These are phyloP conservation scores for Ascidia mentula DNA, from an alignment of 23 tunicate genomes.

Conservation along the genomic window DNA sequence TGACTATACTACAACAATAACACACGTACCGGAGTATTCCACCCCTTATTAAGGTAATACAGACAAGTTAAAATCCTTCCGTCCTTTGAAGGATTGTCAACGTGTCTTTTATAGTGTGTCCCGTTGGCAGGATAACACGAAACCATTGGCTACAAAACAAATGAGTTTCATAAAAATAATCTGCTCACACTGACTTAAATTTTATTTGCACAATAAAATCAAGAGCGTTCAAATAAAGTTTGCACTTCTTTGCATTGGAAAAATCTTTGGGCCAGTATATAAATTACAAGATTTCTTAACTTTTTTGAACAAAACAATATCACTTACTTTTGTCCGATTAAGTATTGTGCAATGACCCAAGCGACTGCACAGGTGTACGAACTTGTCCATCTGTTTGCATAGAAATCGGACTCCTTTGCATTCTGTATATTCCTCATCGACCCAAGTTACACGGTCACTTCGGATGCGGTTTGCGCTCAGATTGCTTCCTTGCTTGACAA, in stretches of 20 bases:
- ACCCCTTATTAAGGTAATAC: conserved; percentile 74
- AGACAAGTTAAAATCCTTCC: conserved; percentile 74
- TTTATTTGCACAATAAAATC: no score
- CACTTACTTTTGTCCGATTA: conserved; percentile 59
- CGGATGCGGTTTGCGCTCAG: conserved; percentile 37
- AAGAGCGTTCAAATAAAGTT: neutral
- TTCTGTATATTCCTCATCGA: conserved; percentile 27
- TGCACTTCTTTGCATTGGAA: neutral
- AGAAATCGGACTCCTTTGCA: conserved; percentile 29
- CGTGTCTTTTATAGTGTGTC: conserved; percentile 63
- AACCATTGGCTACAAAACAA: conserved; percentile 73
- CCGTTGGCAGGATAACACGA: conserved; percentile 91
- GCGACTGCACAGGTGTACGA: conserved; percentile 29
- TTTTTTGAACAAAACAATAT: neutral
- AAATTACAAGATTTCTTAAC: neutral
- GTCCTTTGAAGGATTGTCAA: conserved; percentile 85
- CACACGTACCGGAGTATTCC: conserved; percentile 27
- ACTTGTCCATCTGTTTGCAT: conserved; percentile 62
- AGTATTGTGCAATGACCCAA: neutral
- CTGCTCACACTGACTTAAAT: neutral
- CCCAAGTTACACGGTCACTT: conserved; percentile 57
- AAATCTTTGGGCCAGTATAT: no score
- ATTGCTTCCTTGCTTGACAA: conserved; percentile 57
- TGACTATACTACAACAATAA: no score
- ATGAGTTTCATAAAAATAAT: no score